phyloP scores from a whole-genome alignment of 2,113 vertebrate species.

The Vimba vimba region DNA sequence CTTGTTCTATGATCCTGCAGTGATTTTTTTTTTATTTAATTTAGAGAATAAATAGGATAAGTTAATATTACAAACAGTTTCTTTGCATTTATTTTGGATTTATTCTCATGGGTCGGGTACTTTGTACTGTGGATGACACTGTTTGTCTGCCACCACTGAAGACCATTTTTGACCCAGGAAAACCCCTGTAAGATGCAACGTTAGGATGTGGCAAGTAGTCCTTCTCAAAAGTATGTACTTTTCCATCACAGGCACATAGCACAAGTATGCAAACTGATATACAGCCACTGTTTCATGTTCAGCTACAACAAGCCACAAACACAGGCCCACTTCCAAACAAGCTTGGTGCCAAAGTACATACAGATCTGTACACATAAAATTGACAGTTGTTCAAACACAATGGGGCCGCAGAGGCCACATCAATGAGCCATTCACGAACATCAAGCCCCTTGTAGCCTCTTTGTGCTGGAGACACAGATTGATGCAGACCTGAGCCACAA shows the following conservation, averaged over 20 bases:
- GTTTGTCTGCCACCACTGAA: no score
- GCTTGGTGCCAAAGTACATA: neutral
- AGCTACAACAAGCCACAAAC: neutral
- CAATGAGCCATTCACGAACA: slow-evolving; percentile 24
- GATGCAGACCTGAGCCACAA: neutral
- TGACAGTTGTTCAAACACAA: neutral
- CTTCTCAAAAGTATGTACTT: neutral
- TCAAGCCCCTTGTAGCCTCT: neutral
- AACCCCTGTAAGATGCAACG: neutral
- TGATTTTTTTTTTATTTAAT: no score
- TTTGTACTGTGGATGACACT: no score
- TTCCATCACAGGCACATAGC: neutral
- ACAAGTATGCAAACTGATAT: neutral
- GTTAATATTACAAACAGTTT: no score
- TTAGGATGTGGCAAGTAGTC: neutral
- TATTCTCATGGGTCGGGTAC: no score
- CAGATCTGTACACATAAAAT: slow-evolving; percentile 11
- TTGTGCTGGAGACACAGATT: neutral
- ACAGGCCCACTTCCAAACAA: neutral
- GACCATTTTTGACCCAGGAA: no score
- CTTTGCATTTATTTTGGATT: no score
- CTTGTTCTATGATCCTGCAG: no score
- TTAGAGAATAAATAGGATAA: no score
- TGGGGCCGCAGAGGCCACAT: neutral
- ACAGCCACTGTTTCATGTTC: neutral